A percentile compares a stretch with the other conserved stretches of the same genome.
Evolutionary conservation across 1,140 invertebrate species (phyloP).

Genomic region (Bombus confusus): DNA sequence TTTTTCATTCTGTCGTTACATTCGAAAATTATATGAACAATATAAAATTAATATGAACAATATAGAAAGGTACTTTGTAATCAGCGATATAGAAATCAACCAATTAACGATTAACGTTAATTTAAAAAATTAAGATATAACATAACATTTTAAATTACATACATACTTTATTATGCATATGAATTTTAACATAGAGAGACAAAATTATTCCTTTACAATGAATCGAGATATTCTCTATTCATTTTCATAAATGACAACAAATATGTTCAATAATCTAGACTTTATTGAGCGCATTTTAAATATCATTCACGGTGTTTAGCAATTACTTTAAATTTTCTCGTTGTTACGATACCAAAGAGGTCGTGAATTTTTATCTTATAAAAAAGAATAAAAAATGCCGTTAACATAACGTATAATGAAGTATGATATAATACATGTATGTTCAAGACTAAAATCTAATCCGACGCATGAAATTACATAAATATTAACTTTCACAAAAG

Average conservation of each 20-base stretch:
- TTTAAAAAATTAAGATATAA: background rate
- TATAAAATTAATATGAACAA: background rate
- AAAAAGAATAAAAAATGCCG: constrained; percentile 6
- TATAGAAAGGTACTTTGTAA: background rate
- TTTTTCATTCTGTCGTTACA: background rate
- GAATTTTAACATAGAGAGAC: constrained; percentile 68
- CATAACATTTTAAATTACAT: constrained; percentile 56
- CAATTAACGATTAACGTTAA: background rate
- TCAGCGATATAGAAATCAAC: background rate
- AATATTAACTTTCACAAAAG: constrained; percentile 1
- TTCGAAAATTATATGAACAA: too few species aligned
- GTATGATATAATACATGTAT: background rate
- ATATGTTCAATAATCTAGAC: constrained; percentile 53
- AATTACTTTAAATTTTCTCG: constrained; percentile 34
- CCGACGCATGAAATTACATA: constrained; percentile 33
- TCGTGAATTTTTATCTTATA: constrained; percentile 22
- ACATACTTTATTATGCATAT: constrained; percentile 64
- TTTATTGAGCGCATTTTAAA: constrained; percentile 54
- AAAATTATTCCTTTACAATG: constrained; percentile 57
- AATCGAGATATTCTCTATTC: constrained; percentile 52
- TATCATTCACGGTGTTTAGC: constrained; percentile 12
- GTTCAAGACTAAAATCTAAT: constrained; percentile 36
- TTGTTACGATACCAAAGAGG: constrained; percentile 50
- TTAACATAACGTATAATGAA: constrained; percentile 37
- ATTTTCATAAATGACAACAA: constrained; percentile 52